Conservation (phyloP, 1,140 invertebrate genomes). For the Cotesia glomerata region DNA sequence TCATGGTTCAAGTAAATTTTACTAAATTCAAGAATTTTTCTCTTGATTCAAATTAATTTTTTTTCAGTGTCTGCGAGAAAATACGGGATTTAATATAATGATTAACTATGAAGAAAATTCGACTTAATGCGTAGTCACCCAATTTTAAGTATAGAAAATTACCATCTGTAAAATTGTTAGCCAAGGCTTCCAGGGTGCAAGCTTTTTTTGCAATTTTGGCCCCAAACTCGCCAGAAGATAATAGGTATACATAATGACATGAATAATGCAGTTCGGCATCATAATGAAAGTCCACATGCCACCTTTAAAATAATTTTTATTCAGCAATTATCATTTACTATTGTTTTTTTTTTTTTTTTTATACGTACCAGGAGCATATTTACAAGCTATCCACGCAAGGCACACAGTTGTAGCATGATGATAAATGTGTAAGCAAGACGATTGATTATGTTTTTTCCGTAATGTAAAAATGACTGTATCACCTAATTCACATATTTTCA, state of each 20-base stretch:
- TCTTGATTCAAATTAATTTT: no score
- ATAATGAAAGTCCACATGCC: conserved; percentile 60
- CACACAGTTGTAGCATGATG: conserved; percentile 72
- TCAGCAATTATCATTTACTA: not conserved
- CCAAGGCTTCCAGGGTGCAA: conserved; percentile 90
- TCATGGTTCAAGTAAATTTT: no score
- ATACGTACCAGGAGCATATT: conserved; percentile 68
- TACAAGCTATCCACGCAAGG: conserved; percentile 75
- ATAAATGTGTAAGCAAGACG: conserved; percentile 76
- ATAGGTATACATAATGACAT: conserved; percentile 72
- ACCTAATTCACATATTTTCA: conserved; percentile 61
- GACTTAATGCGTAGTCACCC: not conserved
- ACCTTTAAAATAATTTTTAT: conserved; percentile 41
- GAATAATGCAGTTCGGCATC: conserved; percentile 70
- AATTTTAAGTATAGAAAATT: conserved; percentile 30
- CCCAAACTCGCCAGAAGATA: conserved; percentile 76
- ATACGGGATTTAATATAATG: no score
- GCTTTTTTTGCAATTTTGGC: conserved; percentile 77
- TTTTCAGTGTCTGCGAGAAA: no score
- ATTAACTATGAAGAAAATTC: not conserved
- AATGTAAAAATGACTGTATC: conserved; percentile 73
- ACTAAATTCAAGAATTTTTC: no score
- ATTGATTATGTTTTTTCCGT: conserved; percentile 75
- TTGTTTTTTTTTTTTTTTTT: not conserved
- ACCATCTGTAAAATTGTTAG: conserved; percentile 85